A percentile compares a stretch with the other conserved stretches of the same genome.
phyloP scores from a whole-genome alignment of 2,888 invertebrate genomes.

The Cordilura impudica region DNA sequence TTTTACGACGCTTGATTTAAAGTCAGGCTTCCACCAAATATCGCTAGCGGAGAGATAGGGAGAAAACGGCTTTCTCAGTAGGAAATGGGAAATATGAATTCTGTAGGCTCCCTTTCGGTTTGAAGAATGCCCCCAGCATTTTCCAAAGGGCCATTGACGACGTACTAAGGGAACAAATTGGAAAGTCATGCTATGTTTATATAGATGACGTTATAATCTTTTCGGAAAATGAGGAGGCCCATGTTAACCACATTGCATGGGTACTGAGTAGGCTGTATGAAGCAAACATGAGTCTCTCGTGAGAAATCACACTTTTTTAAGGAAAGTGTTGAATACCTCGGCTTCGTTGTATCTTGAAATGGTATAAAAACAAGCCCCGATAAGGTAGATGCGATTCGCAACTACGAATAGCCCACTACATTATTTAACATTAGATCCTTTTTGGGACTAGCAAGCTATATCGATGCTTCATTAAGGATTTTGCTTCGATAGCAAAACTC shows the following conservation, averaged over 20 bases:
- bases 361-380: constrained; percentile 17
- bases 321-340: constrained; percentile 16
- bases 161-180: constrained; percentile 35
- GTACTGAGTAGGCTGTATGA: constrained; percentile 34
- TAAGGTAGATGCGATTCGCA: constrained; percentile 15
- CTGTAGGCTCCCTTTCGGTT: constrained; percentile 36
- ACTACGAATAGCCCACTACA: too few relatives aligned
- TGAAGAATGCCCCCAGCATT: constrained; percentile 45
- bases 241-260: constrained; percentile 39
- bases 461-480: constrained; percentile 60
- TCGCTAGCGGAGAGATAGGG: constrained; percentile 14
- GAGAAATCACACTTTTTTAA: constrained; percentile 54
- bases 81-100: constrained; percentile 55
- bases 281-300: constrained; percentile 47
- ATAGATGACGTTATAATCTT: constrained; percentile 47
- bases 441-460: too few relatives aligned
- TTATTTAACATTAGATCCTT: too few relatives aligned
- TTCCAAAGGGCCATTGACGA: constrained; percentile 48
- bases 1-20: constrained; percentile 26
- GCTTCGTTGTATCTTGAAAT: constrained; percentile 11
- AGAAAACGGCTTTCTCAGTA: constrained; percentile 33
- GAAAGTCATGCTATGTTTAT: constrained; percentile 37
- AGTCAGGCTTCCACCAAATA: constrained; percentile 20
- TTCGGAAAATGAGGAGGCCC: constrained; percentile 32
- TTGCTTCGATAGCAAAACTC: constrained; percentile 58